Evolutionary conservation across 2,113 vertebrate species (phyloP).

Genomic region (Clarias gariepinus): DNA sequence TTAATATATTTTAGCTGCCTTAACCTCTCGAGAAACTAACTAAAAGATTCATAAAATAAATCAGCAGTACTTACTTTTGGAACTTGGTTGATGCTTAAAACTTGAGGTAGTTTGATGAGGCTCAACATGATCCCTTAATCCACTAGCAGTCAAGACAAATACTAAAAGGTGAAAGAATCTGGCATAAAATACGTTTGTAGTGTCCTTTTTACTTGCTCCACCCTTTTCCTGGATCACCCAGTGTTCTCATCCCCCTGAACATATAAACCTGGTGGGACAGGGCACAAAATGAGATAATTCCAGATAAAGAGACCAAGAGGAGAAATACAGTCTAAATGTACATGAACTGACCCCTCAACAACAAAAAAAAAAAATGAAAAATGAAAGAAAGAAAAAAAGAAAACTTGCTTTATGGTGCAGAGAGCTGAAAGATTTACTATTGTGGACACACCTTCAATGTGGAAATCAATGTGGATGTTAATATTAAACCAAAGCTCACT

Average conservation of each 20-base stretch:
- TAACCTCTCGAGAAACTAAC: not conserved
- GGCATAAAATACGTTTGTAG: constrained; percentile 14
- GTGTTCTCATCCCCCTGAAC: not conserved
- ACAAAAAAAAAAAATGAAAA: not conserved
- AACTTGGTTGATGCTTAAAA: constrained; percentile 84
- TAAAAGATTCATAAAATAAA: not conserved
- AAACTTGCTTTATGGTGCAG: not conserved
- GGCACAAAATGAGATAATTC: not conserved
- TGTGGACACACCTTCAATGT: not conserved
- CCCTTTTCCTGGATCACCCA: not conserved
- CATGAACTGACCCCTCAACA: not conserved
- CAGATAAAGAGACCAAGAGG: not conserved
- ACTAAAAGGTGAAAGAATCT: constrained; percentile 19
- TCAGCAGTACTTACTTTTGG: constrained; percentile 82
- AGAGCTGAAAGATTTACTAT: not conserved
- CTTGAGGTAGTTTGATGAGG: constrained; percentile 77
- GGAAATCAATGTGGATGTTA: constrained; percentile 1
- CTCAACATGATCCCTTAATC: constrained; percentile 70
- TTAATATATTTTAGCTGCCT: not conserved
- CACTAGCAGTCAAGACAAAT: not conserved
- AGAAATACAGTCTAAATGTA: not conserved
- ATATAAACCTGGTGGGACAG: constrained; percentile 1
- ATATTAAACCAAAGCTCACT: constrained; percentile 27
- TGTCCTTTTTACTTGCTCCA: not conserved
- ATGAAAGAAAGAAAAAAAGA: not conserved